phyloP scores from a whole-genome alignment of 1,140 invertebrate species.

The Brachionus koreanus region DNA sequence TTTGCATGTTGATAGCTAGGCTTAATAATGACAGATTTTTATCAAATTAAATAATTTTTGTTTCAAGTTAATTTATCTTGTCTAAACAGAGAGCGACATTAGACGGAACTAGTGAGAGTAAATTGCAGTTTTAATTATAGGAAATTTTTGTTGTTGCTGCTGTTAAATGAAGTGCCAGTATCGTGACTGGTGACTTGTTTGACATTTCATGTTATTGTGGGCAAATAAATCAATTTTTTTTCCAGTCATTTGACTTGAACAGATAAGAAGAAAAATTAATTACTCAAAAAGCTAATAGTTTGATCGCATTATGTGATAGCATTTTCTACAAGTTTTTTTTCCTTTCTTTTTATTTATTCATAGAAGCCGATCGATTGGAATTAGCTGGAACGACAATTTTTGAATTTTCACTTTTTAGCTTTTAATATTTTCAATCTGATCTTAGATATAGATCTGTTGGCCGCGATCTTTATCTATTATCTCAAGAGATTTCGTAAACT shows the following conservation, averaged over 20 bases:
- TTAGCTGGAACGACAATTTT: constrained; percentile 39
- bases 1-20: constrained; percentile 9
- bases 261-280: constrained; percentile 12
- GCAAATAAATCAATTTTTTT: constrained; percentile 5
- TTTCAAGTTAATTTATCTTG: constrained; percentile 37
- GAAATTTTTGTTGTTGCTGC: background rate
- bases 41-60: constrained; percentile 31
- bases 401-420: constrained; percentile 37
- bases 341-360: background rate
- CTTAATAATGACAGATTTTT: background rate
- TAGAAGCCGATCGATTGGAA: constrained; percentile 11
- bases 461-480: background rate
- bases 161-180: background rate
- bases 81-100: background rate
- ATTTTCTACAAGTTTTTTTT: constrained; percentile 15
- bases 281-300: background rate
- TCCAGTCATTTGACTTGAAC: background rate
- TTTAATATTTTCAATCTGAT: background rate
- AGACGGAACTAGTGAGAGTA: background rate
- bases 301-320: constrained; percentile 31
- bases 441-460: background rate
- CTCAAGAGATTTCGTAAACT: constrained; percentile 20
- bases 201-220: constrained; percentile 15
- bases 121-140: background rate
- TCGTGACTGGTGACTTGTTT: constrained; percentile 1